Base-by-base conservation (phyloP, 1,140 invertebrate species). In the Pinna nobilis region DNA sequence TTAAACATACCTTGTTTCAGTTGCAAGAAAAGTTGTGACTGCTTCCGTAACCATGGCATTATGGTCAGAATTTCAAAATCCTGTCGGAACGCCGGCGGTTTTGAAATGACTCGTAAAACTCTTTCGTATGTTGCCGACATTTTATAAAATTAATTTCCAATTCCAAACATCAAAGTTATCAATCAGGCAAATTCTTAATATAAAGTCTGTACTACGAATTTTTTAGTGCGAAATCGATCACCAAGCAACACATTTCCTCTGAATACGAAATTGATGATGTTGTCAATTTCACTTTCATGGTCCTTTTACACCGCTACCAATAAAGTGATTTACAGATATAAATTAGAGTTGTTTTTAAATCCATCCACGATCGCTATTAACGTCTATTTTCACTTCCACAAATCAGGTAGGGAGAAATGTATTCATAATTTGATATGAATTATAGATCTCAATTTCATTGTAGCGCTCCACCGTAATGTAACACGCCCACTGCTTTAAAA, bases 41-140 rank as follows among this genome's bases (percentile, higher is more conserved):
- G 82, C 53, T 83, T 83, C 49, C 81, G 68, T 30, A 86, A 71
- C 81, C 83, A 86, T 50, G 79, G 77, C 49, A 85, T 51, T 37
- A 86, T 49, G 1, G 76, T 70, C 15, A 75, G 75, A 23, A 86
- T 75, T 66, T 84, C 81, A 65, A 84, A 81, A 59, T 84, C 82
- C 35, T 79, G 69, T 49, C 85, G 63, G 18, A 76, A 28, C 18
- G 78, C 77, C 0, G 84, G 81, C 23, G 81, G 74, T 68, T 84
- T 80, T 0, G 82, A 79, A 37, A 86, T 82, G 28, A 85, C 74
- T 18, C 51, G 39, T 39, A 84, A 72, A 18, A 82, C 76, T 59
- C 76, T 80, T 28, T 77, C 74, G 70, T 79, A 79, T 32, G 70
- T 59, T 15, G 59, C 74, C 47, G 74, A 61, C 68, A 61, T 74